Conservation (phyloP, 1,140 invertebrate genomes). For the Bactericera cockerelli region DNA sequence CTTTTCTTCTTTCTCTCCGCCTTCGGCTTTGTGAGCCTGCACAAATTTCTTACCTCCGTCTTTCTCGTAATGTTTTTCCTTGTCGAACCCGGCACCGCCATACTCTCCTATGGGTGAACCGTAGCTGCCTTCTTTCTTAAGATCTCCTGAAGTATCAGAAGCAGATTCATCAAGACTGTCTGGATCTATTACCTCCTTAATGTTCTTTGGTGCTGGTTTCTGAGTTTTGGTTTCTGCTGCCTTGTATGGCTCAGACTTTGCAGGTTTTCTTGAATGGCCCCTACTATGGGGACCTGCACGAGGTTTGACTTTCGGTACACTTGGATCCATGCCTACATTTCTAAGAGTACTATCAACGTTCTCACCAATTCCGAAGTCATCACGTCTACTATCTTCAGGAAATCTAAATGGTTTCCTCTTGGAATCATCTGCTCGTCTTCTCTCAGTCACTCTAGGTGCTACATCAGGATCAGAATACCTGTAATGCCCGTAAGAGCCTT, state of each 20-base stretch:
- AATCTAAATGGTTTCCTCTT: conserved; percentile 6
- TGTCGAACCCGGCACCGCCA: conserved; percentile 14
- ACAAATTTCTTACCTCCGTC: conserved; percentile 22
- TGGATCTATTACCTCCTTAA: background rate
- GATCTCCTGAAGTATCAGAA: background rate
- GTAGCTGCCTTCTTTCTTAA: conserved; percentile 14
- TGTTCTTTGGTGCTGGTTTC: conserved; percentile 5
- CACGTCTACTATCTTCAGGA: background rate
- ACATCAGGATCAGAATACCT: background rate
- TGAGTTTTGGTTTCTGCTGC: background rate
- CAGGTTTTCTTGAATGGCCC: background rate
- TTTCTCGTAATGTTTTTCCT: conserved; percentile 20
- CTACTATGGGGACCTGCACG: background rate
- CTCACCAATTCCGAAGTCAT: conserved; percentile 1
- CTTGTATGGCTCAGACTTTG: background rate
- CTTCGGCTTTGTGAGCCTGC: conserved; percentile 23
- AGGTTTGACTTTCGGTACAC: background rate
- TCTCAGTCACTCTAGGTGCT: background rate
- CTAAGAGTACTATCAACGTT: background rate
- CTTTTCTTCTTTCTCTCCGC: conserved; percentile 38
- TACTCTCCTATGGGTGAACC: conserved; percentile 1
- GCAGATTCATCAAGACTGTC: background rate
- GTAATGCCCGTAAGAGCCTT: background rate
- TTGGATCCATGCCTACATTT: background rate
- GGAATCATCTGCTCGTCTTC: conserved; percentile 5